Conservation (phyloP, 2,888 invertebrate genomes). For the Acanthacorydalis orientalis region DNA sequence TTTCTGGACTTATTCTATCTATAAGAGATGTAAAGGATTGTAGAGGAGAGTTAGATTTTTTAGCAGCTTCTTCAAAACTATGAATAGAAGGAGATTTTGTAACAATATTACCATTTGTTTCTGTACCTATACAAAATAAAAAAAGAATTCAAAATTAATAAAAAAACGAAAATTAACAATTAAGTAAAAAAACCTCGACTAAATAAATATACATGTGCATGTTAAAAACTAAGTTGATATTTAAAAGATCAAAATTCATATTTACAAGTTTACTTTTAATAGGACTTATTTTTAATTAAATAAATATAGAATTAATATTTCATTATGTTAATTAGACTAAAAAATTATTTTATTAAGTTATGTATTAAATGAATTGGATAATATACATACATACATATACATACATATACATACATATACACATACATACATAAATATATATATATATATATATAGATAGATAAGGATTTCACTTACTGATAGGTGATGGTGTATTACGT, state of each 20-base stretch:
- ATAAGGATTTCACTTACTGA: background rate
- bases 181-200: background rate
- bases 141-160: background rate
- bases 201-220: background rate
- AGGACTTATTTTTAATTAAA: too few relatives aligned
- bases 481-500: constrained; percentile 3
- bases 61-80: constrained; percentile 17
- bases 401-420: too few relatives aligned
- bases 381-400: too few relatives aligned
- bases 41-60: constrained; percentile 35
- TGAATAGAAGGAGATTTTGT: constrained; percentile 19
- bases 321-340: too few relatives aligned
- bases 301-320: too few relatives aligned
- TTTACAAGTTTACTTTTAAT: too few relatives aligned
- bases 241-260: too few relatives aligned
- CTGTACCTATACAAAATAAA: constrained; percentile 15
- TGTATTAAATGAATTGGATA: too few relatives aligned
- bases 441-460: too few relatives aligned
- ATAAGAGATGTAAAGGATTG: constrained; percentile 52
- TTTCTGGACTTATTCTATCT: constrained; percentile 57
- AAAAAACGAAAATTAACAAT: background rate
- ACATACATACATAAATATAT: too few relatives aligned
- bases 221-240: too few relatives aligned
- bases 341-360: too few relatives aligned
- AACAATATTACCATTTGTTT: constrained; percentile 32